Evolutionary conservation across 2,797 vertebrate species (phyloP), one percentile per base, ranked within the genome.

Genomic region (Aythya fuligula): DNA sequence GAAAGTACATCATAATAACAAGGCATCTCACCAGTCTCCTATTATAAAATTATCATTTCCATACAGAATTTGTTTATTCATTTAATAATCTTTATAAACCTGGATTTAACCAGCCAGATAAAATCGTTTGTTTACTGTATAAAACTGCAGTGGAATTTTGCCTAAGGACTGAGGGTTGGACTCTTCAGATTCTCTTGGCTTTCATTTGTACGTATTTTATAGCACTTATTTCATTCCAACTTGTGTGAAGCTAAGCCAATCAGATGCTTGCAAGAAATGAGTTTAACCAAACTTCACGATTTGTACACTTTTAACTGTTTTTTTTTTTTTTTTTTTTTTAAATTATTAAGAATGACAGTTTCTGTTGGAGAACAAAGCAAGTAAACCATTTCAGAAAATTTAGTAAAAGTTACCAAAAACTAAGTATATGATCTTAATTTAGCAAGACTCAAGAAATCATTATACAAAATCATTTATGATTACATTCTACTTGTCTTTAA

Each of bases 401-500:
- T 88, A 77, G 82, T 87, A 71, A 57, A 62, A 67, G 88, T 92
- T 91, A 95, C 88, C 76, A 94, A 95, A 79, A 81, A 90, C 49
- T 93, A 96, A 88, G 77, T 64, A 90, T 94, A 87, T 65, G 16
- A 87, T 57, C 87, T 75, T 47, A 87, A 82, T 90, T 95, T 96
- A 94, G 94, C 69, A 93, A 96, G 97, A 96, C 86, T 95, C 89
- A 97, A 98, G 97, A 97, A 97, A 98, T 96, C 95, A 97, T 93
- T 94, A 91, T 90, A 97, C 98, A 98, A 97, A 91, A 97, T 98
- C 92, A 97, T 98, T 98, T 97, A 97, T 97, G 98, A 98, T 98
- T 97, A 98, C 94, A 98, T 97, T 98, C 98, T 99, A 98, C 95
- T 97, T 98, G 97, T 97, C 98, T 99, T 99, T 98, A 98, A 98